Evolutionary conservation across 2,888 invertebrate genomes (phyloP).

Genomic region (Noctua janthina): DNA sequence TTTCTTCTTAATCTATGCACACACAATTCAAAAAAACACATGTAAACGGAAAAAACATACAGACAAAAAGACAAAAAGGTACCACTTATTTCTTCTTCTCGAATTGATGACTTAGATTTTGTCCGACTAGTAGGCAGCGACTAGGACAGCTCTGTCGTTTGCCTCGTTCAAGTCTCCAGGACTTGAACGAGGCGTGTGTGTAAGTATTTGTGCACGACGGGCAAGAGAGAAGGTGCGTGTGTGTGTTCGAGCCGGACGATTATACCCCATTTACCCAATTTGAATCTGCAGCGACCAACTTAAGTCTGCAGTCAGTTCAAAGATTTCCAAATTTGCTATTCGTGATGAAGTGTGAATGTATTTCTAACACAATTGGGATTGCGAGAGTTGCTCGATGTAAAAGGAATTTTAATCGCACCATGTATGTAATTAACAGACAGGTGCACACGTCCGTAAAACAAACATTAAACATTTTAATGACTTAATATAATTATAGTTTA

Average conservation of each 20-base stretch:
- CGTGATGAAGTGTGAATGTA: not conserved
- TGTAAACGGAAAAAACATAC: no score
- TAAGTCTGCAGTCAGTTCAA: not conserved
- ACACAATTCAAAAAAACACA: no score
- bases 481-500: constrained; percentile 17
- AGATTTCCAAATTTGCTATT: not conserved
- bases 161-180: no score
- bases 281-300: not conserved
- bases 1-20: not conserved
- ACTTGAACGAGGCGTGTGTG: no score
- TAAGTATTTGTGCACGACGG: no score
- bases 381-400: not conserved
- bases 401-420: not conserved
- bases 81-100: not conserved
- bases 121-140: no score
- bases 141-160: no score
- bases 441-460: not conserved
- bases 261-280: not conserved
- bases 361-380: not conserved
- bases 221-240: no score
- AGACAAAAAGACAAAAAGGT: no score
- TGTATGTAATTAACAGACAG: constrained; percentile 9
- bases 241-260: not conserved
- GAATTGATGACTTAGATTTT: not conserved
- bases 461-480: constrained; percentile 34